Evolutionary conservation across 2,888 invertebrate species (phyloP).

Genomic region (Seira ritae): DNA sequence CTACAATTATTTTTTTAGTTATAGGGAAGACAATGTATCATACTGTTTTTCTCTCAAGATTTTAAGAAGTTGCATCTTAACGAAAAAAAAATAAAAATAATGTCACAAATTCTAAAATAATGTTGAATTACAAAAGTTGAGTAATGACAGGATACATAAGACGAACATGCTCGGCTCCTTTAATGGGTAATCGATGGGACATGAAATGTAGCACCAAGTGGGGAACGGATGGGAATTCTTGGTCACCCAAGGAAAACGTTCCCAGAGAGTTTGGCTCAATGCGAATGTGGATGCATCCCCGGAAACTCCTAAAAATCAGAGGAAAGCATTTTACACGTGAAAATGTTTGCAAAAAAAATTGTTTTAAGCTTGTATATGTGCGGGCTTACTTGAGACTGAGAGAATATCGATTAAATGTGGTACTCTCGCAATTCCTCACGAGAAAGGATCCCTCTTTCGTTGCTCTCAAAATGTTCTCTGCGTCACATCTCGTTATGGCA

Average conservation of each 20-base stretch:
- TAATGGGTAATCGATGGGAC: constrained; percentile 92
- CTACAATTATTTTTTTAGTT: too few species aligned
- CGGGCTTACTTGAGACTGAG: constrained; percentile 95
- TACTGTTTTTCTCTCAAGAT: too few species aligned
- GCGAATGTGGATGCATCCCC: constrained; percentile 98
- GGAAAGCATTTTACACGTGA: background rate
- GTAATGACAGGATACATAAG: constrained; percentile 93
- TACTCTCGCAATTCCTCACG: constrained; percentile 92
- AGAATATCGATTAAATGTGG: constrained; percentile 94
- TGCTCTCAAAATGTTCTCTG: constrained; percentile 89
- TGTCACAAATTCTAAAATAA: too few species aligned
- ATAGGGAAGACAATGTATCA: too few species aligned
- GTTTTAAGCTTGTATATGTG: constrained; percentile 17
- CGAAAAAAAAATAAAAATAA: too few species aligned
- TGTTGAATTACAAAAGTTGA: constrained; percentile 83
- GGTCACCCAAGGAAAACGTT: constrained; percentile 92
- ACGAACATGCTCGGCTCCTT: constrained; percentile 97
- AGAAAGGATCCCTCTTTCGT: constrained; percentile 94
- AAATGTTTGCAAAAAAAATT: too few species aligned
- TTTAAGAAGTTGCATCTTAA: too few species aligned
- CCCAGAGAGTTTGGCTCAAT: constrained; percentile 88
- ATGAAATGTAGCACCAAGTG: constrained; percentile 96
- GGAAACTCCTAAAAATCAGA: constrained; percentile 84
- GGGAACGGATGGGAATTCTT: constrained; percentile 94
- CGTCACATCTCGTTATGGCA: constrained; percentile 91